Evolutionary conservation across 2,797 vertebrate species (phyloP), one percentile per base, ranked within the genome.

Genomic region (Dicrostonyx torquatus): DNA sequence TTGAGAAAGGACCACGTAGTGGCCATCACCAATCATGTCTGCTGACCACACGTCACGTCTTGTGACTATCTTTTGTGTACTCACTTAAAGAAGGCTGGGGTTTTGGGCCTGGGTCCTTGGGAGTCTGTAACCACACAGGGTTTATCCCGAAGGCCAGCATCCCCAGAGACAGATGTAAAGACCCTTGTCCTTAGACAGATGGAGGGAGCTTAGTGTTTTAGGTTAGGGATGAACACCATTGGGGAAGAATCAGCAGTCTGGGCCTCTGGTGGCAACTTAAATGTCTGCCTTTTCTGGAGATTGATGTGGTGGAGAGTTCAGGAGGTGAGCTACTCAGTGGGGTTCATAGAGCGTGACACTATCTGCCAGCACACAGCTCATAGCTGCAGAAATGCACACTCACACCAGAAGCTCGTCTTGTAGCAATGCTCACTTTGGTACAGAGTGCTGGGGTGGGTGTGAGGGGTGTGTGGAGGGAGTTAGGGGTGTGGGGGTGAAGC

Each of bases 381-480:
- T 2, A 15, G 66, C 2, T 0, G 40, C n/a, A 70, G 73, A 34
- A 73, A 53, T 0, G 5, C 2, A 10, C 2, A 6, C 1, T 24
- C 31, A 64, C n/a, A 6, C 1, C 9, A 4, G 15, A 13, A 6
- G 14, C 1, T 58, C 45, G 2, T 11, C 1, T 22, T 0, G 18
- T 43, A 4, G 53, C 2, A 1, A 11, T 1, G 53, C 20, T 34
- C 17, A 2, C 24, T 43, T 55, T 4, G 37, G 72, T 17, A 2
- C 0, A 9, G 0, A 10, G 1, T 0, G 6, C 2, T 0, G 66
- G 9, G 0, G 8, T 50, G 48, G 12, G 18, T 78, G 77, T n/a
- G 31, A 3, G 34, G 3, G 22, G 5, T 18, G 77, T 58, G 37
- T 37, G 53, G 43, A 48, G 26, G 73, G 43, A 48, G 43, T 48